A percentile compares a stretch with the other conserved stretches of the same genome.
These are phyloP conservation scores for Phoenicopterus ruber DNA, from an alignment of 2,113 vertebrate genomes.

Conservation along the genomic window DNA sequence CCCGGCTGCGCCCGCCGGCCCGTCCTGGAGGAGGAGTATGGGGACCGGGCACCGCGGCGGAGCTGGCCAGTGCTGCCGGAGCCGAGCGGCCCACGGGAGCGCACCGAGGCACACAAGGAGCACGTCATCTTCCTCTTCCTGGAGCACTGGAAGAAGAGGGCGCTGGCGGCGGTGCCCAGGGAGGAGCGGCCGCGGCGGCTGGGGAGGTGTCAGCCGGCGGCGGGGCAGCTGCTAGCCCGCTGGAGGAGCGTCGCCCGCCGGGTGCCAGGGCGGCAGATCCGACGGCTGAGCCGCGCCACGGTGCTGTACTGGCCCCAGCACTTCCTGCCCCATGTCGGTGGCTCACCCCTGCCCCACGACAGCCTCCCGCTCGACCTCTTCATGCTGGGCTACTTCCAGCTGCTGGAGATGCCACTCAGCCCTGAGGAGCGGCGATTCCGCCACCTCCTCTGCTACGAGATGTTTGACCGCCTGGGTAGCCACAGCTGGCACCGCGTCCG, in stretches of 20 bases:
- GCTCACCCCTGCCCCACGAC: conserved; percentile 81
- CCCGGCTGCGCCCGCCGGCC: conserved; percentile 72
- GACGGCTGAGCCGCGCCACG: conserved; percentile 76
- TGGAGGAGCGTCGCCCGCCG: conserved; percentile 88
- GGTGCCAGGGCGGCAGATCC: conserved; percentile 81
- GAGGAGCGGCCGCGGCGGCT: neutral
- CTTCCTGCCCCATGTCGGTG: conserved; percentile 86
- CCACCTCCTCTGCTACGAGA: conserved; percentile 95
- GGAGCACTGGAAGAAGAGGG: conserved; percentile 92
- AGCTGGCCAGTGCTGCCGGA: conserved; percentile 77
- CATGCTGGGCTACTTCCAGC: conserved; percentile 98
- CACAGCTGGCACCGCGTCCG: conserved; percentile 90
- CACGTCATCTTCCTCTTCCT: conserved; percentile 89
- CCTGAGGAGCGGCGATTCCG: conserved; percentile 90
- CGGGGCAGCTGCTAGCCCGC: conserved; percentile 85
- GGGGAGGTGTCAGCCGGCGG: conserved; percentile 7
- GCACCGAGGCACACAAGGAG: conserved; percentile 86
- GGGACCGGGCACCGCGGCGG: conserved; percentile 44
- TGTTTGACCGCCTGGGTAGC: conserved; percentile 93
- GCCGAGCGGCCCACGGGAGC: conserved; percentile 79
- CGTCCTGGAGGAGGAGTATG: conserved; percentile 75
- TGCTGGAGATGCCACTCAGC: conserved; percentile 95
- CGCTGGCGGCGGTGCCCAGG: conserved; percentile 63
- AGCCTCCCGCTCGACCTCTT: conserved; percentile 93
- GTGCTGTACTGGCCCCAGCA: conserved; percentile 94